phyloP scores from a whole-genome alignment of 2,888 invertebrate species.

The Harmothoe impar region DNA sequence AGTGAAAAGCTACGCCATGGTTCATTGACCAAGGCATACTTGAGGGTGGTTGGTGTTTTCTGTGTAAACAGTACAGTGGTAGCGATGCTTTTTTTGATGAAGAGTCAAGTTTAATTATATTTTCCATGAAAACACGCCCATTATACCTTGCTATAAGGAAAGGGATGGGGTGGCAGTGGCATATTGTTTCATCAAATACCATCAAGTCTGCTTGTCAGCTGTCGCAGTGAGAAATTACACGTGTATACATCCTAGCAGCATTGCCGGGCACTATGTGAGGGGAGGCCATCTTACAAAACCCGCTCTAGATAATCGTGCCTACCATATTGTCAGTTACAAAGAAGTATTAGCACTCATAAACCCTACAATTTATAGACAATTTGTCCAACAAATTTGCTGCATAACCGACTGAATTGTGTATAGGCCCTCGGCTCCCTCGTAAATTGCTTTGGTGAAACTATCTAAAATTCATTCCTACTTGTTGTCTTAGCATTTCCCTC shows the following conservation, averaged over 20 bases:
- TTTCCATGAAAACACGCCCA: not conserved
- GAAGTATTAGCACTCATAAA: too few relatives aligned
- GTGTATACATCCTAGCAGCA: not conserved
- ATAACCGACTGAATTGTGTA: too few relatives aligned
- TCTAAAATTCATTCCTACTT: too few relatives aligned
- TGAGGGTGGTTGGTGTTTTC: not conserved
- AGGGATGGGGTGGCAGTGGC: not conserved
- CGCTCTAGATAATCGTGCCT: not conserved
- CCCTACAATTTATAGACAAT: too few relatives aligned
- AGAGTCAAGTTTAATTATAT: slow-evolving; percentile 26
- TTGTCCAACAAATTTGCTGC: too few relatives aligned
- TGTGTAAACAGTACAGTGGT: not conserved
- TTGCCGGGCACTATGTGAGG: not conserved
- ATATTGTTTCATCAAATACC: slow-evolving; percentile 28
- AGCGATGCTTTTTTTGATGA: not conserved
- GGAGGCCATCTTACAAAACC: not conserved
- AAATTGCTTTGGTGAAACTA: too few relatives aligned
- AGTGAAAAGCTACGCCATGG: too few relatives aligned
- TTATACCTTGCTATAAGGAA: not conserved
- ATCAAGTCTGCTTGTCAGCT: not conserved
- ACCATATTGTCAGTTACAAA: too few relatives aligned
- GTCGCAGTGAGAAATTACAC: not conserved
- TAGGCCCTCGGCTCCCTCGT: too few relatives aligned
- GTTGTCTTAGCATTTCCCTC: too few relatives aligned
- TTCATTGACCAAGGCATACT: not conserved